These are phyloP conservation scores for Phragmatobia fuliginosa DNA, from an alignment of 2,888 invertebrate species.

Conservation along the genomic window DNA sequence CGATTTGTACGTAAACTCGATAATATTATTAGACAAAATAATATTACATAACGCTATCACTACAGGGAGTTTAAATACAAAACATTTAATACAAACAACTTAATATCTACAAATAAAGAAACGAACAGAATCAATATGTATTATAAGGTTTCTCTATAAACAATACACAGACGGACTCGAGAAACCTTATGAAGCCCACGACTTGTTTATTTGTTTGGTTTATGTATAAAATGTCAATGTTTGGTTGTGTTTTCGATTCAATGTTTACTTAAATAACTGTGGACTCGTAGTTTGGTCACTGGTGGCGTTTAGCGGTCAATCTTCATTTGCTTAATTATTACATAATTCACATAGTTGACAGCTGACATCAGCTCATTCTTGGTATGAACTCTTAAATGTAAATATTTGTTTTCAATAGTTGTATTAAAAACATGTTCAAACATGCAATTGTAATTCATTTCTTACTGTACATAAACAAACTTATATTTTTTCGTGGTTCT, in stretches of 20 bases:
- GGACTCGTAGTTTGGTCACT: neutral
- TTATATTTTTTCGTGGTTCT: too few species aligned
- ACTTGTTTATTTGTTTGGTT: conserved; percentile 37
- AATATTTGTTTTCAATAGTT: neutral
- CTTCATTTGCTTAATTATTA: neutral
- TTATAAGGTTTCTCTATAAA: conserved; percentile 49
- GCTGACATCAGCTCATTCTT: neutral
- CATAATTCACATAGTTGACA: neutral
- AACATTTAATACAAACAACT: neutral
- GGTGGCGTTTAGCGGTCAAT: neutral
- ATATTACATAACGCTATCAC: neutral
- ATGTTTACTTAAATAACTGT: conserved; percentile 5
- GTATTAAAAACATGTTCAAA: too few species aligned
- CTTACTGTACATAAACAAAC: too few species aligned
- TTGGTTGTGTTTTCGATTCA: conserved; percentile 1
- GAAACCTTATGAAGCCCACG: conserved; percentile 45
- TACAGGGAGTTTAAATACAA: neutral
- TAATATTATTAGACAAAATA: neutral
- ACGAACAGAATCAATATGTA: conserved; percentile 25
- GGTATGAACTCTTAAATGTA: neutral
- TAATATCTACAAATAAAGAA: conserved; percentile 6
- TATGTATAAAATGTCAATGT: conserved; percentile 27
- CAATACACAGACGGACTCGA: conserved; percentile 40
- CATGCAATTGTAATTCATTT: too few species aligned
- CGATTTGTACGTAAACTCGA: neutral